These are phyloP conservation scores for Mobula hypostoma DNA, from an alignment of 2,113 vertebrate genomes.

Conservation along the genomic window DNA sequence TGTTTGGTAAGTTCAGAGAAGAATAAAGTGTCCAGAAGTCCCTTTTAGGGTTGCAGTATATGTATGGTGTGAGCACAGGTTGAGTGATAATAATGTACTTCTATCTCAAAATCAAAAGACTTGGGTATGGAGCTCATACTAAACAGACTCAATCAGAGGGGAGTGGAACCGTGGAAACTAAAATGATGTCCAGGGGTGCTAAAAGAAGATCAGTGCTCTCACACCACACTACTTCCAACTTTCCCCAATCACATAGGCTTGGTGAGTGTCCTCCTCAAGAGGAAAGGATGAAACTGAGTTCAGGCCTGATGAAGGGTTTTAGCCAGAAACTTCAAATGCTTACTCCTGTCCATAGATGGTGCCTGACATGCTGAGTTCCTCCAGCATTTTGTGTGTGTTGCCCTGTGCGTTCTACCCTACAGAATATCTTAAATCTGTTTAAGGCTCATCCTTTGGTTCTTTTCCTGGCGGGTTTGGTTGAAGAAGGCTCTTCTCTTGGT, in stretches of 20 bases:
- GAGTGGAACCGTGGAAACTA: background rate
- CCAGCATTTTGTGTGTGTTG: too few species aligned
- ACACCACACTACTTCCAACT: background rate
- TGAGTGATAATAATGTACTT: background rate
- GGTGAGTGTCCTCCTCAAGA: background rate
- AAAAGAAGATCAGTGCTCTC: background rate
- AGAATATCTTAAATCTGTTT: too few species aligned
- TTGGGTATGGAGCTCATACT: background rate
- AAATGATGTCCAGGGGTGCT: background rate
- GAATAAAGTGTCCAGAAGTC: background rate
- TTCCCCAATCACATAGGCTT: background rate
- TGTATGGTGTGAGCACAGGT: background rate
- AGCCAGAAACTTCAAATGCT: too few species aligned
- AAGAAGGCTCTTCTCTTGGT: too few species aligned
- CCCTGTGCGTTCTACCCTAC: too few species aligned
- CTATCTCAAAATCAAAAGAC: background rate
- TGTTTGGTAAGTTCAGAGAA: background rate
- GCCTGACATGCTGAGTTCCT: too few species aligned
- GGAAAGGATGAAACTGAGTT: background rate
- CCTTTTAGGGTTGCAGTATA: too few species aligned
- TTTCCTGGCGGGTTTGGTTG: too few species aligned
- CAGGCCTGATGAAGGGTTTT: background rate
- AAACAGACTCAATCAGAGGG: background rate
- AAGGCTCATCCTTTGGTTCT: too few species aligned
- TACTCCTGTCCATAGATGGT: background rate